Conservation (phyloP, 2,113 vertebrate species). For the Pseudorectes ferrugineus region DNA sequence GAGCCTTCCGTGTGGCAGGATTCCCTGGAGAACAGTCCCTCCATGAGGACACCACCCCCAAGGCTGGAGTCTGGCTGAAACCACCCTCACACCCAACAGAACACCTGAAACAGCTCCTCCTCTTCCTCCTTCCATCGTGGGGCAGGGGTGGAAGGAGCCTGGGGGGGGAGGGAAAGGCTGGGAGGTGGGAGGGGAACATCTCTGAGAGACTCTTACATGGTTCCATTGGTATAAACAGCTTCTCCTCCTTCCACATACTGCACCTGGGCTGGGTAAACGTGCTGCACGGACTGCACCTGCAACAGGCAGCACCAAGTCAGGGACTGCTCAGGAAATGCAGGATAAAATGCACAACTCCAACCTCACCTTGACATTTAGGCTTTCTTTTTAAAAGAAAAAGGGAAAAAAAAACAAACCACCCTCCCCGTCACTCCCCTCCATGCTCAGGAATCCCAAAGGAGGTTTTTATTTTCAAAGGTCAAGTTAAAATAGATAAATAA, state of each 20-base stretch:
- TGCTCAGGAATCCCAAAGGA: not conserved
- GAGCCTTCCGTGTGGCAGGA: not conserved
- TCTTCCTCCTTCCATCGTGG: not conserved
- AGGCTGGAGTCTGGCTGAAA: not conserved
- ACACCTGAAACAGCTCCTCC: not conserved
- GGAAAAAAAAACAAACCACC: not conserved
- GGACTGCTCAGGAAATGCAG: not conserved
- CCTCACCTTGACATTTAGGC: not conserved
- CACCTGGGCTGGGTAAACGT: constrained; percentile 90
- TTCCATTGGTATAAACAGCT: constrained; percentile 90
- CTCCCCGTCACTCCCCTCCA: too few species aligned
- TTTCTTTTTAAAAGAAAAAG: not conserved
- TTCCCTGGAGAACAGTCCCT: not conserved
- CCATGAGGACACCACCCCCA: not conserved
- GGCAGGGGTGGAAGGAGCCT: not conserved
- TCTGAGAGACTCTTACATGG: constrained; percentile 80
- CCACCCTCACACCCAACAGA: fast-evolving
- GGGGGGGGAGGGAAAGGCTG: not conserved
- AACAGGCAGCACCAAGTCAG: not conserved
- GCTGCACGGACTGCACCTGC: constrained; percentile 89
- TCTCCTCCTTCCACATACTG: constrained; percentile 95
- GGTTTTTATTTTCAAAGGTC: not conserved
- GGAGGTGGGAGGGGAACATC: not conserved
- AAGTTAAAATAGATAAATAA: not conserved
- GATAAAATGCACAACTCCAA: not conserved